These are phyloP conservation scores for Spinibarbus caldwelli DNA, from an alignment of 2,797 vertebrate species.

Conservation along the genomic window DNA sequence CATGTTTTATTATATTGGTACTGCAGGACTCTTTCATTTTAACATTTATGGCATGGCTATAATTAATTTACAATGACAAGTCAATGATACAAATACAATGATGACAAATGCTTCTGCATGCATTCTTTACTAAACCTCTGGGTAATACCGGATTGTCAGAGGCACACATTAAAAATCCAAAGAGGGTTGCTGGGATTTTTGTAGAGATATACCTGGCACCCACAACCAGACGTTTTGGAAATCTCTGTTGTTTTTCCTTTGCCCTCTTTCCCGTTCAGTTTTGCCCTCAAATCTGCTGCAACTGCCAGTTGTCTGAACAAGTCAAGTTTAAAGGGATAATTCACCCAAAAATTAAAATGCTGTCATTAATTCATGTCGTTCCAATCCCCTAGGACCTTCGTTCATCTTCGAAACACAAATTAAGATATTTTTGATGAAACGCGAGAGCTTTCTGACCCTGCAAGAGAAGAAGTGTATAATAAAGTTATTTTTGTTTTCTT, in stretches of 20 bases:
- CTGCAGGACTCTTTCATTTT: not conserved
- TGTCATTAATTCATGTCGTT: not conserved
- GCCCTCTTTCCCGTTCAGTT: not conserved
- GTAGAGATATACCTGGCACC: not conserved
- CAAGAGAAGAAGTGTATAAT: not conserved
- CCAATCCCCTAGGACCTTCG: not conserved
- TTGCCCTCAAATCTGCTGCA: not conserved
- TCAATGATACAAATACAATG: no score
- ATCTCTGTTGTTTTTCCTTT: constrained; percentile 5
- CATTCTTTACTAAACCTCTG: not conserved
- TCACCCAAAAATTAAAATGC: not conserved
- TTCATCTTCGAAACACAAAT: not conserved
- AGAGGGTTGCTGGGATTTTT: not conserved
- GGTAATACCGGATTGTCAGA: not conserved
- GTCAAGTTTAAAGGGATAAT: not conserved
- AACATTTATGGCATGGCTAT: not conserved
- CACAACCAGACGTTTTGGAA: not conserved
- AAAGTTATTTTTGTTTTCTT: no score
- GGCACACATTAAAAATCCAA: not conserved
- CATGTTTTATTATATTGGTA: not conserved
- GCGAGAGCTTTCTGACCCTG: not conserved
- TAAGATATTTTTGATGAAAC: not conserved
- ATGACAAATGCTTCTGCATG: not conserved
- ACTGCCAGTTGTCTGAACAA: not conserved
- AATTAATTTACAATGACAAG: not conserved